Conservation (phyloP, 2,888 invertebrate genomes). For the Cecidostiba fungosa region DNA sequence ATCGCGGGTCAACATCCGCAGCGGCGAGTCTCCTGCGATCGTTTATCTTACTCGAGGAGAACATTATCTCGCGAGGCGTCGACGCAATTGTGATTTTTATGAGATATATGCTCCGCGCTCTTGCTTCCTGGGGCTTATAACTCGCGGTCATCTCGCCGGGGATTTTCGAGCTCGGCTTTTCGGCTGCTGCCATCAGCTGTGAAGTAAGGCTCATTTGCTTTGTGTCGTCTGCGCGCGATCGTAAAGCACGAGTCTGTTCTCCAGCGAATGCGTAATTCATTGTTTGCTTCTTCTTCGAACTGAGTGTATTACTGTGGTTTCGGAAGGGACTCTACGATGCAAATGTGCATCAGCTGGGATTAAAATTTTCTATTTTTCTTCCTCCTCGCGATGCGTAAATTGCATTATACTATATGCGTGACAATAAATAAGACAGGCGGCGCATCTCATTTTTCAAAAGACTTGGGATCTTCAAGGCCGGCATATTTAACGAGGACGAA, state of each 20-base stretch:
- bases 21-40: slow-evolving; percentile 28
- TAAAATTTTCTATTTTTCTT: too few species aligned
- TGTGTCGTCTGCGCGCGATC: slow-evolving; percentile 19
- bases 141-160: background rate
- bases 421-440: background rate
- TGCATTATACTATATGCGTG: too few species aligned
- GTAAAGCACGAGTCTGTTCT: slow-evolving; percentile 21
- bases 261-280: background rate
- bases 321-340: too few species aligned
- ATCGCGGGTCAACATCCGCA: background rate
- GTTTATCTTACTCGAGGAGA: slow-evolving; percentile 30
- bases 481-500: background rate
- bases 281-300: background rate
- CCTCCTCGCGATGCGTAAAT: too few species aligned
- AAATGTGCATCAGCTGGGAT: too few species aligned
- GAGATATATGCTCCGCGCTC: slow-evolving; percentile 4
- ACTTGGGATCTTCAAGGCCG: background rate
- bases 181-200: too few species aligned
- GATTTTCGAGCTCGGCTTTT: background rate
- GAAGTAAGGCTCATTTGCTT: slow-evolving; percentile 30
- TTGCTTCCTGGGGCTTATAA: background rate
- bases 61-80: slow-evolving; percentile 24
- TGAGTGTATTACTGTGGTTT: background rate
- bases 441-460: background rate
- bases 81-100: slow-evolving; percentile 53